Conservation (phyloP, 2,797 vertebrate genomes). For the Hyperoplus immaculatus region DNA sequence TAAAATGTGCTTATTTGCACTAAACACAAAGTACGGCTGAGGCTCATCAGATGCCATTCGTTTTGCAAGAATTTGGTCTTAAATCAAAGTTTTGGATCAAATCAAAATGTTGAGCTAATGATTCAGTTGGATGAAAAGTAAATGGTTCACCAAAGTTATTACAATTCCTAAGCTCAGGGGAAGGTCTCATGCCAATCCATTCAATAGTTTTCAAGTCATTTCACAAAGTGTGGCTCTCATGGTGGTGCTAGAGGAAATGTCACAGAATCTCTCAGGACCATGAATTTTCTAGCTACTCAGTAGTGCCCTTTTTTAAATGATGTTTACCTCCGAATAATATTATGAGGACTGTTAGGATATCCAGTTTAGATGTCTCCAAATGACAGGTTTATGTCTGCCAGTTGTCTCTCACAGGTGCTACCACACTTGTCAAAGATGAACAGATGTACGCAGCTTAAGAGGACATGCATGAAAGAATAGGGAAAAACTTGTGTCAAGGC, state of each 20-base stretch:
- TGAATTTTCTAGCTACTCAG: background rate
- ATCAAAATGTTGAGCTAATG: background rate
- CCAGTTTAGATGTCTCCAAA: background rate
- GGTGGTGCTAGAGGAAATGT: background rate
- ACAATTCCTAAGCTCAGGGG: background rate
- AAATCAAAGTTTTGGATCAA: background rate
- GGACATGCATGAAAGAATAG: background rate
- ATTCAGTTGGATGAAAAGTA: background rate
- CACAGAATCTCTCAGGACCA: background rate
- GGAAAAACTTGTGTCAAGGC: background rate
- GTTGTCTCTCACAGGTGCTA: too few relatives aligned
- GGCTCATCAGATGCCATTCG: too few relatives aligned
- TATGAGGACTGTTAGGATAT: background rate
- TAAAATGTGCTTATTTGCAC: background rate
- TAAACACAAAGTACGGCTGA: background rate
- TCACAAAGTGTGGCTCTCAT: background rate
- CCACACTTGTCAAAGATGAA: background rate
- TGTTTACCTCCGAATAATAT: background rate
- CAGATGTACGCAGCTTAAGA: background rate
- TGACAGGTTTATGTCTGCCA: too few relatives aligned
- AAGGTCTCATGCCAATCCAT: background rate
- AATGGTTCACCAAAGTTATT: background rate
- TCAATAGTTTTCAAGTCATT: background rate
- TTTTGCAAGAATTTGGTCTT: background rate
- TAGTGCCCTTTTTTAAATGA: background rate